These are phyloP conservation scores for Stenodema calcarata DNA, from an alignment of 2,888 invertebrate species.

Conservation along the genomic window DNA sequence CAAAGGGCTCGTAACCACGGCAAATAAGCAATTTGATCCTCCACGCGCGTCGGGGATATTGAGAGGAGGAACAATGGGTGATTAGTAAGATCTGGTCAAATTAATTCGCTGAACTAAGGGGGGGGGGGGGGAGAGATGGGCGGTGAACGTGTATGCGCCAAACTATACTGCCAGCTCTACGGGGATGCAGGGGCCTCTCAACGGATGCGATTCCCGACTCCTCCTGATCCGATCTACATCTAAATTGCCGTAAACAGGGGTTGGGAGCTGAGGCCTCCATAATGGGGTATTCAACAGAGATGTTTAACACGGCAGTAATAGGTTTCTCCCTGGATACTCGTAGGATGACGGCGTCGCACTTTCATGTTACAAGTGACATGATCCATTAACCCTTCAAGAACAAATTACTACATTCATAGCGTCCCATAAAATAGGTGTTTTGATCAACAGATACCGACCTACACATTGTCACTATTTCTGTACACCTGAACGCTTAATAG, in stretches of 20 bases:
- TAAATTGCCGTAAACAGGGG: slow-evolving; percentile 32
- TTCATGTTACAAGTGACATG: not conserved
- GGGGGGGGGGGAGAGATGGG: not conserved
- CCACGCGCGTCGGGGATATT: not conserved
- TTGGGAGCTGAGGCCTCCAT: slow-evolving; percentile 1
- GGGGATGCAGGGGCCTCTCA: too few species aligned
- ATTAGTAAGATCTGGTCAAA: slow-evolving; percentile 19
- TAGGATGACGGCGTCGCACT: not conserved
- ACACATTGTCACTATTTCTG: too few species aligned
- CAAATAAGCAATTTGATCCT: not conserved
- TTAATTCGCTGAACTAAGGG: not conserved
- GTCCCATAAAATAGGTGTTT: too few species aligned
- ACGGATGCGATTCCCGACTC: not conserved
- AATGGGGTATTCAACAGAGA: slow-evolving; percentile 20
- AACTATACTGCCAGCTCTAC: not conserved
- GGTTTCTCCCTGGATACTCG: not conserved
- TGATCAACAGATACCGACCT: too few species aligned
- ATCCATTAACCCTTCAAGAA: not conserved
- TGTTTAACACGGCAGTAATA: slow-evolving; percentile 19
- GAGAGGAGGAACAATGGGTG: not conserved
- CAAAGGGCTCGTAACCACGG: not conserved
- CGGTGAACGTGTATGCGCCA: slow-evolving; percentile 4
- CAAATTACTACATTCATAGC: not conserved
- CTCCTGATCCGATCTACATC: slow-evolving; percentile 25
- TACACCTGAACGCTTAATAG: too few species aligned